A percentile compares a stretch with the other conserved stretches of the same genome.
These are phyloP conservation scores for Lepisosteus oculatus DNA, from an alignment of 2,113 vertebrate species.

Conservation along the genomic window DNA sequence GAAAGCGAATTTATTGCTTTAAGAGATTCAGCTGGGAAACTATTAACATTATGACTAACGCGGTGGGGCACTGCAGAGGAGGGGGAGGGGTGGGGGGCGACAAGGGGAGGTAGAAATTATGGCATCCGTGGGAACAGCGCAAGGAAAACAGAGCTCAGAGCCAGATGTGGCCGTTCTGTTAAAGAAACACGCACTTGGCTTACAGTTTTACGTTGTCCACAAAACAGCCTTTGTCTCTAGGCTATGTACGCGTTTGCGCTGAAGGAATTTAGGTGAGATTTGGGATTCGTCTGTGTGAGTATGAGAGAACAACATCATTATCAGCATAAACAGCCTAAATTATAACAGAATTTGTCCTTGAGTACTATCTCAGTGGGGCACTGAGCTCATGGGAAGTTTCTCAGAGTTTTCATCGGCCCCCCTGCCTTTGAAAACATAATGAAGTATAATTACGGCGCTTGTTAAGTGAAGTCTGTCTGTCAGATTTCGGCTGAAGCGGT, in stretches of 20 bases:
- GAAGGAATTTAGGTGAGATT: too few species aligned
- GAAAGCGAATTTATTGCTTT: not conserved
- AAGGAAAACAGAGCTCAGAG: slow-evolving; percentile 57
- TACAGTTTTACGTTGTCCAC: not conserved
- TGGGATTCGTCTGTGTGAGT: too few species aligned
- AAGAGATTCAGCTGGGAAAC: not conserved
- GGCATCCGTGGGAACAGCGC: slow-evolving; percentile 50
- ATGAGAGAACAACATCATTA: too few species aligned
- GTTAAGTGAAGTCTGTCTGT: too few species aligned
- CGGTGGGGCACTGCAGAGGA: not conserved
- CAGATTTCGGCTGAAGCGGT: too few species aligned
- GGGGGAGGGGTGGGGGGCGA: slow-evolving; percentile 12
- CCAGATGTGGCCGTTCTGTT: slow-evolving; percentile 55
- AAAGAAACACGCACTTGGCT: not conserved
- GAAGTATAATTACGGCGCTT: too few species aligned
- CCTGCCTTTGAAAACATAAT: too few species aligned
- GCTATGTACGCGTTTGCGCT: not conserved
- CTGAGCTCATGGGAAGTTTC: too few species aligned
- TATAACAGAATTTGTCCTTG: too few species aligned
- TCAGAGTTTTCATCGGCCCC: too few species aligned
- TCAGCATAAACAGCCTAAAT: too few species aligned
- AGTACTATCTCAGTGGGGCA: too few species aligned
- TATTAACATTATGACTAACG: slow-evolving; percentile 1
- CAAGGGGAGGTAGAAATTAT: slow-evolving; percentile 37
- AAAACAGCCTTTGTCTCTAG: not conserved